Conservation (phyloP, 2,113 vertebrate species). For the Silurus meridionalis region DNA sequence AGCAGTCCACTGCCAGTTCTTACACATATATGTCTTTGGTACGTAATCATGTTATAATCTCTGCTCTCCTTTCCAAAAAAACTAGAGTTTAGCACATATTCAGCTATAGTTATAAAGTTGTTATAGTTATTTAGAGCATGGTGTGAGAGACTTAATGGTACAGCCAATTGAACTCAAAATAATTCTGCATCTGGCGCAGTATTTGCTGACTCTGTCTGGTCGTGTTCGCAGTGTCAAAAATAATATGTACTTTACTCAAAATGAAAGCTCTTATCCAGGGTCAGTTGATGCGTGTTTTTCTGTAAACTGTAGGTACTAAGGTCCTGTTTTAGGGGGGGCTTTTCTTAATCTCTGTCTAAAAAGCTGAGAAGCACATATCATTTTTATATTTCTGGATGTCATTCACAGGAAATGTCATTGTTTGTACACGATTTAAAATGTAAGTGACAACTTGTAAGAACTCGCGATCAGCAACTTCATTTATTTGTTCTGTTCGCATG, state of each 20-base stretch:
- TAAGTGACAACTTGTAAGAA: neutral
- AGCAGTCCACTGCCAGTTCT: neutral
- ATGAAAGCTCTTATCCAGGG: neutral
- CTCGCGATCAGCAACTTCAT: neutral
- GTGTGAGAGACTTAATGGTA: neutral
- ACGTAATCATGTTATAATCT: neutral
- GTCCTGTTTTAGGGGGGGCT: neutral
- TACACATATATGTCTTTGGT: neutral
- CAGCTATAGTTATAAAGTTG: neutral
- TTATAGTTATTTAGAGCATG: neutral
- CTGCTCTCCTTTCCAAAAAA: neutral
- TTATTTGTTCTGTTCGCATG: neutral
- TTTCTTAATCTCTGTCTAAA: neutral
- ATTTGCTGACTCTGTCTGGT: neutral
- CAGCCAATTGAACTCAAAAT: neutral
- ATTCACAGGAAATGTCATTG: neutral
- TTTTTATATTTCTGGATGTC: neutral
- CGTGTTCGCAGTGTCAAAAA: neutral
- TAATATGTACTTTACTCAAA: neutral
- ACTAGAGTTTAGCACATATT: neutral
- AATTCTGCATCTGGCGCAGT: neutral
- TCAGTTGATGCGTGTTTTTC: neutral
- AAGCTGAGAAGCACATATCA: neutral
- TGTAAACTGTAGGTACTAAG: neutral
- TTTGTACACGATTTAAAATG: neutral